Evolutionary conservation across 1,140 invertebrate species (phyloP).

Genomic region (Aphelenchoides avenae): DNA sequence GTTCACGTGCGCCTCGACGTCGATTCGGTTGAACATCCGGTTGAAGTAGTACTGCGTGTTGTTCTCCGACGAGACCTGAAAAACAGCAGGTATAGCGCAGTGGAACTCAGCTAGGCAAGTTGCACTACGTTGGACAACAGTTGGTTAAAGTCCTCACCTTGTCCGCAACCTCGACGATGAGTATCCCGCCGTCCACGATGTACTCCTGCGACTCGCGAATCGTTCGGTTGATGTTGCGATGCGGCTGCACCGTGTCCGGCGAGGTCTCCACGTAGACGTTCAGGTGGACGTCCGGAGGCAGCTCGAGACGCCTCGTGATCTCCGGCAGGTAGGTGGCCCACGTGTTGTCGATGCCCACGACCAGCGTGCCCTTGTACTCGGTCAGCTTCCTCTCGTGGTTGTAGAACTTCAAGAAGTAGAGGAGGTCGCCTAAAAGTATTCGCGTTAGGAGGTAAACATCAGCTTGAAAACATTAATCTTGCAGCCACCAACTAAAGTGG

Average conservation of each 20-base stretch:
- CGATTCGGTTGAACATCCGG: constrained; percentile 31
- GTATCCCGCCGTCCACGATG: constrained; percentile 38
- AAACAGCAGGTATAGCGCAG: no score
- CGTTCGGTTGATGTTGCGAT: constrained; percentile 19
- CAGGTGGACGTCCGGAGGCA: constrained; percentile 28
- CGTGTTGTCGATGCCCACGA: constrained; percentile 21
- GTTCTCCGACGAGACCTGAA: constrained; percentile 3
- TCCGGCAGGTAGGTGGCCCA: constrained; percentile 8
- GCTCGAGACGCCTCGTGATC: constrained; percentile 29
- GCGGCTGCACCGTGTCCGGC: constrained; percentile 22
- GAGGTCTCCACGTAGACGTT: constrained; percentile 38
- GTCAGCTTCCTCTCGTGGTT: constrained; percentile 25
- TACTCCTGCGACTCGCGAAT: constrained; percentile 20
- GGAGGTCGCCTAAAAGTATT: constrained; percentile 24
- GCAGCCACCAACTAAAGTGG: no score
- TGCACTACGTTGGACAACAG: constrained; percentile 13
- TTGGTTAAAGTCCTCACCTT: constrained; percentile 16
- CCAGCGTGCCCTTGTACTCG: constrained; percentile 33
- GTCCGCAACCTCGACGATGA: constrained; percentile 38
- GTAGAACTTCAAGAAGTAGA: constrained; percentile 43
- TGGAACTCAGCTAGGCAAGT: no score
- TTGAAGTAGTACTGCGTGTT: constrained; percentile 40
- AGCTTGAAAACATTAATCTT: constrained; percentile 8
- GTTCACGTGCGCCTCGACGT: constrained; percentile 38
- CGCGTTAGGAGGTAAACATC: neutral